Conservation (phyloP, 2,888 invertebrate genomes). For the Chaitophorus viminalis region DNA sequence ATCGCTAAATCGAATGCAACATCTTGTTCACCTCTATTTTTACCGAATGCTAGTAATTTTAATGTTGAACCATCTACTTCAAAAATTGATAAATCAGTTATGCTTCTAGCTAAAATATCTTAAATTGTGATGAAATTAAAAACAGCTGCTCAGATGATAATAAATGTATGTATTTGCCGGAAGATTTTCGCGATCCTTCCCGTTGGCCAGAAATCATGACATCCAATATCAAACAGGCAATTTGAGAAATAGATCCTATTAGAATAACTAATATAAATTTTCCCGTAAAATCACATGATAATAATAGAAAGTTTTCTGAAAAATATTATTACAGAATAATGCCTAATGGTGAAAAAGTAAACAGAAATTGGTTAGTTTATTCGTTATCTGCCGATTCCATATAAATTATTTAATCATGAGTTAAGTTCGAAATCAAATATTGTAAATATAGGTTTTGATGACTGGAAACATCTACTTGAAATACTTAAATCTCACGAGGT, state of each 20-base stretch:
- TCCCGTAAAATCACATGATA: slow-evolving; percentile 8
- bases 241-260: slow-evolving; percentile 1
- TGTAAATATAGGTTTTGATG: neutral
- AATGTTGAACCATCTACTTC: slow-evolving; percentile 8
- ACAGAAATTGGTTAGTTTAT: neutral
- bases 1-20: neutral
- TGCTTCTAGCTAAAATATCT: too few relatives aligned
- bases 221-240: slow-evolving; percentile 8
- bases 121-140: too few relatives aligned
- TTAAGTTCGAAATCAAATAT: too few relatives aligned
- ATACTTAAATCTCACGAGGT: neutral
- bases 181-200: slow-evolving; percentile 1
- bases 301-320: slow-evolving; percentile 1
- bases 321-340: too few relatives aligned
- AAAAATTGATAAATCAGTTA: neutral
- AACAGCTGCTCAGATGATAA: too few relatives aligned
- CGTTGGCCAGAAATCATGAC: slow-evolving; percentile 1
- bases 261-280: slow-evolving; percentile 1
- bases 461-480: neutral
- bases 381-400: neutral
- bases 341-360: too few relatives aligned
- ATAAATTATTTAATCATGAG: neutral
- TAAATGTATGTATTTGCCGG: neutral
- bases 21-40: neutral
- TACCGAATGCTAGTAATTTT: slow-evolving; percentile 4